Evolutionary conservation across 1,140 invertebrate species (phyloP).

Genomic region (Brachionus rubens): DNA sequence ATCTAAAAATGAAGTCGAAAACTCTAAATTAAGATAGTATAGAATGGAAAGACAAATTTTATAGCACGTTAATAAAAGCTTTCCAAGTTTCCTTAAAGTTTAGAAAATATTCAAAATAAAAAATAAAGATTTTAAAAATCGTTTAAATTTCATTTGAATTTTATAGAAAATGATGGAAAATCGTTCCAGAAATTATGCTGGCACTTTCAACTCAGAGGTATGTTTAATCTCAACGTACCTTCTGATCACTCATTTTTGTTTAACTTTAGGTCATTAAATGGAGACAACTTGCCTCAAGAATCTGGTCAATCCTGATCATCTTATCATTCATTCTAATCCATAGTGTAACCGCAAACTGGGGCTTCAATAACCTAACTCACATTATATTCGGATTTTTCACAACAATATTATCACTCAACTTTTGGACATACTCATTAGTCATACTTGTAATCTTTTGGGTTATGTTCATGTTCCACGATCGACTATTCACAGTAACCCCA

Average conservation of each 20-base stretch:
- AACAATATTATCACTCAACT: neutral
- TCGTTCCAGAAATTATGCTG: neutral
- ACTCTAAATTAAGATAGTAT: too few species aligned
- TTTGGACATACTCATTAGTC: neutral
- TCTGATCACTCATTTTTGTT: neutral
- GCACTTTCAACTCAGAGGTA: conserved; percentile 8
- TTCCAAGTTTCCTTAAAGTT: too few species aligned
- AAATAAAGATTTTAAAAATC: too few species aligned
- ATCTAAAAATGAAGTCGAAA: too few species aligned
- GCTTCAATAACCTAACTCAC: neutral
- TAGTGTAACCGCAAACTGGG: neutral
- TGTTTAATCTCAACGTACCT: neutral
- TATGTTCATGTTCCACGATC: neutral
- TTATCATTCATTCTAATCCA: neutral
- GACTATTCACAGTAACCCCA: neutral
- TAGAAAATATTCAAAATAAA: too few species aligned
- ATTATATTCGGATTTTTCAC: neutral
- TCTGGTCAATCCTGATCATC: neutral
- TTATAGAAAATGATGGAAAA: conserved; percentile 7
- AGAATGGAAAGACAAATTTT: too few species aligned
- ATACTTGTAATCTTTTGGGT: neutral
- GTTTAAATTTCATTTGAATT: neutral
- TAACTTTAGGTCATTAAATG: conserved; percentile 13
- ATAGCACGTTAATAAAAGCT: too few species aligned
- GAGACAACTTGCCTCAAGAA: conserved; percentile 13